A percentile compares a stretch with the other conserved stretches of the same genome.
These are phyloP conservation scores for Brassicogethes aeneus DNA, from an alignment of 2,888 invertebrate species.

Conservation along the genomic window DNA sequence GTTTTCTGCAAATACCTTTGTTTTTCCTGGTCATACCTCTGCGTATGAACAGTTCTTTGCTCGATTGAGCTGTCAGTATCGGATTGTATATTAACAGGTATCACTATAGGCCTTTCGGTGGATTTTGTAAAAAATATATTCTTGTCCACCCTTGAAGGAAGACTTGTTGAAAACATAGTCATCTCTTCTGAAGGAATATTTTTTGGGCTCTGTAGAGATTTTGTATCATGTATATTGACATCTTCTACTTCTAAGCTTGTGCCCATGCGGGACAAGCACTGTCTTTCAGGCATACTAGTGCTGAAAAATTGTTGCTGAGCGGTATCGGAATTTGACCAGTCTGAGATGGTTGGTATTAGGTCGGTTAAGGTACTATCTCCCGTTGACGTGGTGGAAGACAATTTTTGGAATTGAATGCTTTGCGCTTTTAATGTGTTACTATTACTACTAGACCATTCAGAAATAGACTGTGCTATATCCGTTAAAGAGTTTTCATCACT, in stretches of 20 bases:
- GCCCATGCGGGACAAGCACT: conserved; percentile 29
- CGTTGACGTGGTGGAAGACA: conserved; percentile 35
- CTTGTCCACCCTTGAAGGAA: conserved; percentile 18
- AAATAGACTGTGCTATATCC: conserved; percentile 68
- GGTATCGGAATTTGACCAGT: conserved; percentile 66
- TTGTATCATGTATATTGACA: conserved; percentile 26
- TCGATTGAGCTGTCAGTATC: conserved; percentile 43
- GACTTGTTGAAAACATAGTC: conserved; percentile 23
- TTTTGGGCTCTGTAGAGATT: conserved; percentile 32
- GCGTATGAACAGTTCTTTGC: conserved; percentile 38
- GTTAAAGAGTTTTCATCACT: conserved; percentile 71
- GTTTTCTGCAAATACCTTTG: conserved; percentile 34
- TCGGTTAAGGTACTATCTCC: conserved; percentile 47
- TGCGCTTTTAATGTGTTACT: conserved; percentile 66
- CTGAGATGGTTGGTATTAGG: conserved; percentile 68
- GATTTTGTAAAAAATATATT: conserved; percentile 42
- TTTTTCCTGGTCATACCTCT: conserved; percentile 36
- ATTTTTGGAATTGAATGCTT: conserved; percentile 37
- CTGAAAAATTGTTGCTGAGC: conserved; percentile 46
- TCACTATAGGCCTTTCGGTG: conserved; percentile 45
- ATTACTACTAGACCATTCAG: conserved; percentile 72
- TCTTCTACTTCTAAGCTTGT: conserved; percentile 36
- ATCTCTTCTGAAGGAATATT: conserved; percentile 38
- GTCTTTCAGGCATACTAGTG: conserved; percentile 19
- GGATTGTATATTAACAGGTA: conserved; percentile 42